Evolutionary conservation across 1,140 invertebrate genomes (phyloP).

Genomic region (Ctenoplectra terminalis): DNA sequence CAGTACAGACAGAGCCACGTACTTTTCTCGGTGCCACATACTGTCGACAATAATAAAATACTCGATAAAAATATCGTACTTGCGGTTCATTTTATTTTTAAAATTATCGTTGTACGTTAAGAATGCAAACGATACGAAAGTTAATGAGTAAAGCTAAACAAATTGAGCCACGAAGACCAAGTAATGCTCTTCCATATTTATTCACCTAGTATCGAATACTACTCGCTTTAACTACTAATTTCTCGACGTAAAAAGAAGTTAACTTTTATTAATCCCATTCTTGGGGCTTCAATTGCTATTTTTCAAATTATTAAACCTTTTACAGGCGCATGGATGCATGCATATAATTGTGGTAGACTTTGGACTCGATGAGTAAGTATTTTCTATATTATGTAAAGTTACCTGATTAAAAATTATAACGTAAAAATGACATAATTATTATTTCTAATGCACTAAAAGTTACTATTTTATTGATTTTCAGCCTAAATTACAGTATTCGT

Average conservation of each 20-base stretch:
- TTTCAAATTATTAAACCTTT: background rate
- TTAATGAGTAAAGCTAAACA: background rate
- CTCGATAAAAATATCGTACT: background rate
- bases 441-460: too few species aligned
- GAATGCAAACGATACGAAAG: background rate
- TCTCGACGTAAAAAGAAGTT: background rate
- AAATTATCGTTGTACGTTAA: background rate
- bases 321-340: background rate
- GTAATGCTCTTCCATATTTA: background rate
- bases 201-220: background rate
- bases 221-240: background rate
- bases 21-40: constrained; percentile 87
- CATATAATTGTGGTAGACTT: background rate
- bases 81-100: background rate
- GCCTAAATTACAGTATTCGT: too few species aligned
- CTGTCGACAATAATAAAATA: constrained; percentile 79
- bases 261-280: too few species aligned
- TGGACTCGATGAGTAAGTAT: background rate
- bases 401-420: background rate
- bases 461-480: too few species aligned
- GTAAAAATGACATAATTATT: background rate
- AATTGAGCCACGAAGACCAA: background rate
- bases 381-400: background rate
- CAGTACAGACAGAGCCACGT: constrained; percentile 91
- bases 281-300: background rate